Evolutionary conservation across 2,113 vertebrate genomes (phyloP).

Genomic region (Calidris pygmaea): DNA sequence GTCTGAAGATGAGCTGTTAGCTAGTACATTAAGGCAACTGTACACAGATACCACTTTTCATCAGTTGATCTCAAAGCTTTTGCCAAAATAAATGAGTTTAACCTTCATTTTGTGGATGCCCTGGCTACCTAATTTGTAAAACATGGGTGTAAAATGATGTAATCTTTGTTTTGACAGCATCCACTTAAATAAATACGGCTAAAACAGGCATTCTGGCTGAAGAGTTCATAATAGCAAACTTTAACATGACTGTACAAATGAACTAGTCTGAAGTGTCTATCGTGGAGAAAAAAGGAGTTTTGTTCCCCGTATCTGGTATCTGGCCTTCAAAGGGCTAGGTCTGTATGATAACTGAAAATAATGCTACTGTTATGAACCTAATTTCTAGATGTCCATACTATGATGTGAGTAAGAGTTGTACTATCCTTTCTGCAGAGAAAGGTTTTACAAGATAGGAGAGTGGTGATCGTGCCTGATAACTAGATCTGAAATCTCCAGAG

Average conservation of each 20-base stretch:
- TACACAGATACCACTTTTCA: neutral
- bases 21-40: neutral
- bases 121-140: constrained; percentile 26
- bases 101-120: neutral
- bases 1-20: neutral
- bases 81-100: neutral
- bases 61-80: neutral
- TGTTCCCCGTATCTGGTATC: neutral
- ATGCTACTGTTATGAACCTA: neutral
- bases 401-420: neutral
- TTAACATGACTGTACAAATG: neutral
- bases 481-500: neutral
- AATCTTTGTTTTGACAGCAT: constrained; percentile 23
- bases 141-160: neutral
- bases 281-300: neutral
- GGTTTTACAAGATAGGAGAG: neutral
- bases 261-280: neutral
- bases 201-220: neutral
- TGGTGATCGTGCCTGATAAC: neutral
- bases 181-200: neutral
- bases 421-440: neutral
- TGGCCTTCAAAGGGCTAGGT: neutral
- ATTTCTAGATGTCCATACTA: neutral
- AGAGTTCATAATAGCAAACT: neutral
- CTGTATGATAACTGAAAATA: neutral